Evolutionary conservation across 2,888 invertebrate genomes (phyloP), one percentile per base, ranked within the genome.

Genomic region (Crioceris asparagi): DNA sequence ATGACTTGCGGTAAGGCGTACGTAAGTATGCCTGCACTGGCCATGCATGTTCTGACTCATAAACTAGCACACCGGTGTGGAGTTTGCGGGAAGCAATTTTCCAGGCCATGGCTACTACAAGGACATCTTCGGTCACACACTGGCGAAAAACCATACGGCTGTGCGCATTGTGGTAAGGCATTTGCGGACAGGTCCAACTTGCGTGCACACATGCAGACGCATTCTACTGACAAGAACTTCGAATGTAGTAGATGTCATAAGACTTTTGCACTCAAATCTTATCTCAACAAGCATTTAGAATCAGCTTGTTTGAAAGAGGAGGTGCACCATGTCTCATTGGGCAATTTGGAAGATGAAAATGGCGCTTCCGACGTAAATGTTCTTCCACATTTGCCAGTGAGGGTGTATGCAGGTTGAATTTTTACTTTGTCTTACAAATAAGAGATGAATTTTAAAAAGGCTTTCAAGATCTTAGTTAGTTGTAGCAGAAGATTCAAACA

Each of bases 11-110:
- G 88, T 48, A 92, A 94, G 65, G 88, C 91, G 2, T 96, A 96
- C 67, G 94, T 96, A 32, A 88, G 88, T 47, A 96, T 96, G 93
- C 94, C 94, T 0, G 94, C 94, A 1, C 72, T 94, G 39, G 90
- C 93, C 29, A 93, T 88, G 83, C 90, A 87, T 62, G 80, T 90
- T 45, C 73, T 85, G 27, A 93, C 91, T 31, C 94, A 96, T 69
- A 90, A 90, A 59, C 73, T 93, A 55, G 80, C 81, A 17, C 93
- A 94, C 69, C 82, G 83, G 51, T 96, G 96, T 63, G 79, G 81
- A 32, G 81, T 91, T 17, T 96, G 96, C 66, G 90, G 88, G 38
- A 96, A 96, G 62, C 77, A 87, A 58, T 96, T 96, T 69, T 90
- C 90, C 10, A 74, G 94, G 17, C 91, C 93, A n/a, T 96, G 94